phyloP scores from a whole-genome alignment of 1,140 invertebrate species.

The Drosophila kikkawai region DNA sequence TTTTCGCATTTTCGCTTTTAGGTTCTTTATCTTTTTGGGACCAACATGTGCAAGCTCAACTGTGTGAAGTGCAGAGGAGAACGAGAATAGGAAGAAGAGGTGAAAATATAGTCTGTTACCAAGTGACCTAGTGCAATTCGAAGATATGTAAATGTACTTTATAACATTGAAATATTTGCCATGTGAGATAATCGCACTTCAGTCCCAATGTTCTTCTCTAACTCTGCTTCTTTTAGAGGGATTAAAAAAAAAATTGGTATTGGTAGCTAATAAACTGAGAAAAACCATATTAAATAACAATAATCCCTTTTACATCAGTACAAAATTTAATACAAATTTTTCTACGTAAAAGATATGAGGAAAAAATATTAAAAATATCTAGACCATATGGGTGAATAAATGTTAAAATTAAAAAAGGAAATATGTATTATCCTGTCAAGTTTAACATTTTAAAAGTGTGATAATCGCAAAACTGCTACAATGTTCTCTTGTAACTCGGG shows the following conservation, averaged over 20 bases:
- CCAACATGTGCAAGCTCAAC: conserved; percentile 15
- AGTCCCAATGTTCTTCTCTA: neutral
- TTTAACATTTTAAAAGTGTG: neutral
- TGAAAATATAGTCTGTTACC: conserved; percentile 12
- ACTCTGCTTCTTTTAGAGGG: neutral
- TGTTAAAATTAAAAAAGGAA: neutral
- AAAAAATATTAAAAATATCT: neutral
- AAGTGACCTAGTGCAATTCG: conserved; percentile 34
- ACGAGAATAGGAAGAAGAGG: neutral
- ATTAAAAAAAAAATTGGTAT: neutral
- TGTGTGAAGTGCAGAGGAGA: conserved; percentile 7
- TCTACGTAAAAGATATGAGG: neutral
- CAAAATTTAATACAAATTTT: too few relatives aligned
- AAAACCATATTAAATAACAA: neutral
- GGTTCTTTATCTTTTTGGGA: conserved; percentile 25
- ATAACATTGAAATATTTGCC: conserved; percentile 8
- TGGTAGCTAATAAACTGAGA: neutral
- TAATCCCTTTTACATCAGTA: too few relatives aligned
- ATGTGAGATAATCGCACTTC: conserved; percentile 12
- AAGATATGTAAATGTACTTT: conserved; percentile 10
- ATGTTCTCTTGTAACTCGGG: conserved; percentile 1
- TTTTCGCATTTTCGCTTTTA: conserved; percentile 16
- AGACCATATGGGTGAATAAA: neutral
- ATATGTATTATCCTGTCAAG: too few relatives aligned
- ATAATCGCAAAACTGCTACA: neutral